Conservation (phyloP, 30 jellyfish, hydroid and myxozoan genomes). For the Hydractinia symbiolongicarpus region DNA sequence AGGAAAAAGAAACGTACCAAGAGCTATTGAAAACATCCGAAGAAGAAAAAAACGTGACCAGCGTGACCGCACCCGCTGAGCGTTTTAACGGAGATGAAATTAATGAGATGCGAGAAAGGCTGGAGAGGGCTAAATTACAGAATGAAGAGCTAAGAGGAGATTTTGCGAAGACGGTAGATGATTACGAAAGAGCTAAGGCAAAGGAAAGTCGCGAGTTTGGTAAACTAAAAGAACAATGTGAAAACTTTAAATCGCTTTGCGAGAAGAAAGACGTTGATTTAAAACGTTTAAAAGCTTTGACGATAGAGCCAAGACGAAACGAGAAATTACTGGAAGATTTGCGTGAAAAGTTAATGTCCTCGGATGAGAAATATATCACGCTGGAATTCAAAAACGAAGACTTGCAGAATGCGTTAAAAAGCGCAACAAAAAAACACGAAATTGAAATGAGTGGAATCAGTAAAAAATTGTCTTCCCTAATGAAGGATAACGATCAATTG, state of each 20-base stretch:
- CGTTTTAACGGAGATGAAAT: constrained; percentile 25
- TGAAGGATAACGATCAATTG: constrained; percentile 23
- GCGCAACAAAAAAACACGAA: not conserved
- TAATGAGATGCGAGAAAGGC: constrained; percentile 25
- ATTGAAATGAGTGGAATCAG: not conserved
- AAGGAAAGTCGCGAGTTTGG: constrained; percentile 26
- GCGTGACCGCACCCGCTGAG: not conserved
- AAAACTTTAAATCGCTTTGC: constrained; percentile 12
- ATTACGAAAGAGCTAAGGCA: constrained; percentile 22
- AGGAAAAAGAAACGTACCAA: constrained; percentile 19
- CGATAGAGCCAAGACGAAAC: constrained; percentile 12
- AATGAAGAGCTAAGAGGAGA: constrained; percentile 28
- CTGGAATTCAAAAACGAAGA: constrained; percentile 21
- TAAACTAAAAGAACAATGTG: constrained; percentile 27
- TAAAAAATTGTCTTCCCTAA: constrained; percentile 1
- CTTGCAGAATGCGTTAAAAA: not conserved
- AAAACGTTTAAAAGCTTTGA: not conserved
- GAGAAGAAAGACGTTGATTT: constrained; percentile 28
- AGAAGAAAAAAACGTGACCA: not conserved
- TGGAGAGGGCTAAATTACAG: constrained; percentile 8
- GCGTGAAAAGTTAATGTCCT: constrained; percentile 16
- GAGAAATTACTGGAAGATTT: constrained; percentile 20
- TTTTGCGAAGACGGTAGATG: constrained; percentile 21
- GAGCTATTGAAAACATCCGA: constrained; percentile 14
- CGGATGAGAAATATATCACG: constrained; percentile 16